phyloP scores from a whole-genome alignment of 2,113 vertebrate species.

The Dryoscopus gambensis region DNA sequence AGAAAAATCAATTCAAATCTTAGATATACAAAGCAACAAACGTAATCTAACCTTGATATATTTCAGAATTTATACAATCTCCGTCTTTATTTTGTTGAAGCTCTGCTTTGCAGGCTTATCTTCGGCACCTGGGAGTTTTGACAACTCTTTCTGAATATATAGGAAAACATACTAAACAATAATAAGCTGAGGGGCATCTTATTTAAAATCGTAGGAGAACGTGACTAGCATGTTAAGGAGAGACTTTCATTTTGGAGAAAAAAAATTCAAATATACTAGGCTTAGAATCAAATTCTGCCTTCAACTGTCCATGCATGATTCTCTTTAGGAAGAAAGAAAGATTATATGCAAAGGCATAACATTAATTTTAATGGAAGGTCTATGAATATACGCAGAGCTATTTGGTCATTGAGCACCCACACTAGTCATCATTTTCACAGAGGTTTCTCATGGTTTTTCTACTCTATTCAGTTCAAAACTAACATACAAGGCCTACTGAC shows the following conservation, averaged over 20 bases:
- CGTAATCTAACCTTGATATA: background rate
- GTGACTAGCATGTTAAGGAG: constrained; percentile 21
- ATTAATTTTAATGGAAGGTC: background rate
- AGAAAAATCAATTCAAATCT: constrained; percentile 52
- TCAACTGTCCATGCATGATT: background rate
- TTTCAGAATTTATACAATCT: background rate
- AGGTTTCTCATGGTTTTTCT: background rate
- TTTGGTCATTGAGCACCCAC: background rate
- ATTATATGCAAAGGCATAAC: background rate
- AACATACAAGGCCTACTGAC: background rate
- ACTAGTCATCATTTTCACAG: background rate
- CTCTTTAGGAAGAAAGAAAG: background rate
- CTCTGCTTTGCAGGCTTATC: constrained; percentile 7
- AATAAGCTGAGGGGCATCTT: background rate
- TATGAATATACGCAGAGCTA: background rate
- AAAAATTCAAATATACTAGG: background rate
- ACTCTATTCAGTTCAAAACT: background rate
- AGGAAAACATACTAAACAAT: background rate
- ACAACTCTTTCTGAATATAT: background rate
- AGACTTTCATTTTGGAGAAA: background rate
- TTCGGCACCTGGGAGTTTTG: constrained; percentile 19
- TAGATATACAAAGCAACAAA: constrained; percentile 35
- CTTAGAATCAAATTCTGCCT: background rate
- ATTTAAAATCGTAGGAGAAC: background rate
- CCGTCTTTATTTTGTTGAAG: background rate